Percentiles rank a stretch among this genome's conserved stretches.
Evolutionary conservation across 2,113 vertebrate species (phyloP).

Genomic region (Nerophis lumbriciformis): DNA sequence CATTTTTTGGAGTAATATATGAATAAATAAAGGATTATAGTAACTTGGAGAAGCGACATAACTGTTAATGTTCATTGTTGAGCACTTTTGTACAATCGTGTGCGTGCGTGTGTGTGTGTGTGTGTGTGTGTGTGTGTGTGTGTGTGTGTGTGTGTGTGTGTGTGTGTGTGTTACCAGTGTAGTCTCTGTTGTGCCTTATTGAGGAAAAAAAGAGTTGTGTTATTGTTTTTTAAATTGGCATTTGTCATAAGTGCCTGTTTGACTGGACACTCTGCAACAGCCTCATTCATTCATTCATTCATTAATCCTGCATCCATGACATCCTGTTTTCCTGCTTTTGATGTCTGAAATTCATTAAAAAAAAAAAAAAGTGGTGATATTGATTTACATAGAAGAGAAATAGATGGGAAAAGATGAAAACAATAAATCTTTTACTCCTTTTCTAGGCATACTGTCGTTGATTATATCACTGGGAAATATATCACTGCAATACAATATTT

Average conservation of each 20-base stretch:
- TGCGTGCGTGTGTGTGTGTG: conserved; percentile 13
- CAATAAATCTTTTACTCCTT: conserved; percentile 58
- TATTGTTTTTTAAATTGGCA: conserved; percentile 18
- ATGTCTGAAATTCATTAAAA: conserved; percentile 42
- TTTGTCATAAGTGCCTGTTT: conserved; percentile 66
- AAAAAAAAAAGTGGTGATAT: conserved; percentile 46
- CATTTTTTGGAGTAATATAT: background rate
- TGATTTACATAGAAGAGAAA: background rate
- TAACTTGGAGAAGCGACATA: background rate
- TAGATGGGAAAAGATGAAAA: conserved; percentile 45
- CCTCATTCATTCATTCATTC: background rate
- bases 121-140: conserved; percentile 15
- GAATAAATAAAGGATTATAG: background rate
- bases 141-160: background rate
- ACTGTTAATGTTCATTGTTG: background rate
- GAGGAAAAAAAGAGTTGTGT: conserved; percentile 28
- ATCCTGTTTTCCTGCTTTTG: conserved; percentile 22
- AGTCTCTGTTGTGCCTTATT: conserved; percentile 59
- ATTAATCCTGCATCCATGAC: too few relatives aligned
- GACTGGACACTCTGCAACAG: conserved; percentile 23
- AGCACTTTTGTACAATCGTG: background rate
- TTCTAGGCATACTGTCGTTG: background rate
- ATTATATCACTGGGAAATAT: background rate
- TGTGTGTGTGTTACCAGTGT: conserved; percentile 29
- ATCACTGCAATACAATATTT: too few relatives aligned